Conservation (phyloP, 1,140 invertebrate species). For the Carposina sasakii region DNA sequence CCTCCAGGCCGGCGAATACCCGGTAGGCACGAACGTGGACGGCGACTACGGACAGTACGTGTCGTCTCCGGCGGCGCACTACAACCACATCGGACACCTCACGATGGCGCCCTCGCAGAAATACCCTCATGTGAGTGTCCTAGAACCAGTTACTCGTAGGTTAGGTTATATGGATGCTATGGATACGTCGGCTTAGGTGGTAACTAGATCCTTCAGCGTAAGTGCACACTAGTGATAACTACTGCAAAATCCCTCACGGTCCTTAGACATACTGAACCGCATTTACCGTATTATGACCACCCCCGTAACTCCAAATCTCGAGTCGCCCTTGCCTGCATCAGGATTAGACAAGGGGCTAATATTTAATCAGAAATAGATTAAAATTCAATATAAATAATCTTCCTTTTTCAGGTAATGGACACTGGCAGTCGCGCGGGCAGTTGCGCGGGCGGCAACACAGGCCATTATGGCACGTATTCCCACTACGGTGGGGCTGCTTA, state of each 20-base stretch:
- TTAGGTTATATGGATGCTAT: no score
- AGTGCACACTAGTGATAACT: no score
- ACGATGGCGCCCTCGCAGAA: conserved; percentile 71
- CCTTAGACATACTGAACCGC: no score
- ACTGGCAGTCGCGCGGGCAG: conserved; percentile 53
- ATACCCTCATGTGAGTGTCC: conserved; percentile 62
- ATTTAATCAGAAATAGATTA: no score
- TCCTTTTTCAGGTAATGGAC: conserved; percentile 52
- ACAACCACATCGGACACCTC: conserved; percentile 70
- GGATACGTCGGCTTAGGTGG: no score
- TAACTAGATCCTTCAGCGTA: no score
- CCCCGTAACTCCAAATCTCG: no score
- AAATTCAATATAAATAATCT: neutral
- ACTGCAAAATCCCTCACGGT: no score
- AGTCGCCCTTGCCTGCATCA: no score
- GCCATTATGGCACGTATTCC: conserved; percentile 66
- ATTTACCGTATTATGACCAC: no score
- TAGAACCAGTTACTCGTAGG: no score
- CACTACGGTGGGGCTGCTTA: conserved; percentile 65
- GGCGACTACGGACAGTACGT: conserved; percentile 68
- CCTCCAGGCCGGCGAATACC: conserved; percentile 54
- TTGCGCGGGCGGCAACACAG: conserved; percentile 40
- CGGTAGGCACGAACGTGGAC: conserved; percentile 55
- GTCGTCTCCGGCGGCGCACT: conserved; percentile 63
- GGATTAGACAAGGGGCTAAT: no score